Evolutionary conservation across 2,888 invertebrate genomes (phyloP).

Genomic region (Zele albiditarsus): DNA sequence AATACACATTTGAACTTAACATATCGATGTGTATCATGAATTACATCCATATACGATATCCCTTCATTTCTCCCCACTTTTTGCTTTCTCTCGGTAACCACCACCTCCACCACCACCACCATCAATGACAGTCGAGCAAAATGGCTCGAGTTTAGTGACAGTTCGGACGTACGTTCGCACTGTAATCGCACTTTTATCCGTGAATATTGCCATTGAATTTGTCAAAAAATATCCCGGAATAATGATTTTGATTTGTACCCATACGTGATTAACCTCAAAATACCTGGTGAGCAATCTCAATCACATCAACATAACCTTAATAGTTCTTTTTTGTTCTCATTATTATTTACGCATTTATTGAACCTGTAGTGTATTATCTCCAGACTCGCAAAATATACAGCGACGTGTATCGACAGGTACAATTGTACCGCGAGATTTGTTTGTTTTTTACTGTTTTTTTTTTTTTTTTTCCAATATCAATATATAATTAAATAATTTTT

Average conservation of each 20-base stretch:
- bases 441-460: background rate
- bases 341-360: constrained; percentile 7
- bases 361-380: background rate
- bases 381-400: background rate
- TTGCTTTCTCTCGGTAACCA: constrained; percentile 7
- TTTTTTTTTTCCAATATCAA: background rate
- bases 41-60: background rate
- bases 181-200: background rate
- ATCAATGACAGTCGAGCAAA: constrained; percentile 26
- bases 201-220: background rate
- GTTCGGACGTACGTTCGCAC: background rate
- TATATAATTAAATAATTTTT: background rate
- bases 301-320: background rate
- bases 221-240: background rate
- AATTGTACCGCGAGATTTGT: background rate
- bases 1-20: background rate
- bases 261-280: constrained; percentile 14
- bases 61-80: background rate
- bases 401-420: background rate
- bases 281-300: constrained; percentile 8
- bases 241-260: background rate
- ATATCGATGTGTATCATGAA: background rate
- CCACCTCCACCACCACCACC: constrained; percentile 5
- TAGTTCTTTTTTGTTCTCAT: background rate
- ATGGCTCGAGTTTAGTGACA: constrained; percentile 24